These are phyloP conservation scores for Phrynocephalus vlangalii DNA, from an alignment of 2,797 vertebrate genomes.

Conservation along the genomic window DNA sequence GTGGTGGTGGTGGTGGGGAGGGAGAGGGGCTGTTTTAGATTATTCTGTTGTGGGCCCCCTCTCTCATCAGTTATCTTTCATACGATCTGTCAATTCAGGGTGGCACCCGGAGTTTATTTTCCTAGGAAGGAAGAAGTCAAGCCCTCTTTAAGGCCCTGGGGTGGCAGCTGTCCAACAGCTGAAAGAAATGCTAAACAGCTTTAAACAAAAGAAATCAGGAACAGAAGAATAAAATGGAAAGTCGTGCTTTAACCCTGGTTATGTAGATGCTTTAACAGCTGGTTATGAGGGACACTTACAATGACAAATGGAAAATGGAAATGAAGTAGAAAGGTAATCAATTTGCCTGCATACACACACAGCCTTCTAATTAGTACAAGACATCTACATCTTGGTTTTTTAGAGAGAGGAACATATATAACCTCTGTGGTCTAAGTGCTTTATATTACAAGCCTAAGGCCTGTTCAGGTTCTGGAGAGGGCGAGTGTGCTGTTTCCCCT, in stretches of 20 bases:
- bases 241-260: not conserved
- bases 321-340: constrained; percentile 55
- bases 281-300: constrained; percentile 53
- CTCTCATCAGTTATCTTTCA: not conserved
- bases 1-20: not conserved
- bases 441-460: not conserved
- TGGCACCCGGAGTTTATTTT: constrained; percentile 39
- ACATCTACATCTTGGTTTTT: not conserved
- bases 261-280: constrained; percentile 16
- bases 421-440: accelerated
- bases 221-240: constrained; percentile 45
- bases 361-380: constrained; percentile 25
- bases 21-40: not conserved
- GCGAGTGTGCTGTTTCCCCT: not conserved
- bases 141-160: constrained; percentile 16
- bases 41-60: not conserved
- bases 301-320: constrained; percentile 63
- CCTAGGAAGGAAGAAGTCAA: constrained; percentile 23
- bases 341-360: constrained; percentile 16
- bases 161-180: constrained; percentile 37
- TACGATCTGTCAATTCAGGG: constrained; percentile 18
- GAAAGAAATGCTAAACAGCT: constrained; percentile 58
- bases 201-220: constrained; percentile 56
- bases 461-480: not conserved
- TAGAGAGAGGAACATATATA: not conserved